These are phyloP conservation scores for Eospalax fontanierii DNA, from an alignment of 2,797 vertebrate genomes.

Conservation along the genomic window DNA sequence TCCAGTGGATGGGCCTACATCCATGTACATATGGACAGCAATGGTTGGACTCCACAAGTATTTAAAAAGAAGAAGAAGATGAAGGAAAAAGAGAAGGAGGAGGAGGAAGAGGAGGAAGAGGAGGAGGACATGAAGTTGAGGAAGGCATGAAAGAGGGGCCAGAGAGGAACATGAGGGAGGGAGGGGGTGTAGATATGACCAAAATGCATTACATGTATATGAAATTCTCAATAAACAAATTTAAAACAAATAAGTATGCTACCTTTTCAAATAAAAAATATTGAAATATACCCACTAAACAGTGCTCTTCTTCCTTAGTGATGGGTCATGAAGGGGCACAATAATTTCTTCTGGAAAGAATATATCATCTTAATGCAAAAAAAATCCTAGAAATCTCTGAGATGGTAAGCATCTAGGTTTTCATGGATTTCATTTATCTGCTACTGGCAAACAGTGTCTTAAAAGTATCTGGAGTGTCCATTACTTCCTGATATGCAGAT, in stretches of 20 bases:
- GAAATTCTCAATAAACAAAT: neutral
- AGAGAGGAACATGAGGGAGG: neutral
- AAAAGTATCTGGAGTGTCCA: neutral
- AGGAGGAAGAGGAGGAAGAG: neutral
- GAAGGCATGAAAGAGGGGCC: neutral
- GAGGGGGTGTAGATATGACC: neutral
- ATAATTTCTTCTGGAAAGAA: neutral
- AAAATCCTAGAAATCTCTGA: slow-evolving; percentile 3
- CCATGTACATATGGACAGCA: neutral
- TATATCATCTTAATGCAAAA: neutral
- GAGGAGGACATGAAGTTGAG: neutral
- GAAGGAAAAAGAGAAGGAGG: accelerated
- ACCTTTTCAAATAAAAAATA: neutral
- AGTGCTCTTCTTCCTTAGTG: neutral
- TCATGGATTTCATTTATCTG: neutral
- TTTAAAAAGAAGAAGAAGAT: neutral
- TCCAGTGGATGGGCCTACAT: neutral
- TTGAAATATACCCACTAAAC: neutral
- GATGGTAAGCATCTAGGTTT: neutral
- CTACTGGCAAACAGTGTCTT: neutral
- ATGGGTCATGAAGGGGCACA: neutral
- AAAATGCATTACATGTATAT: neutral
- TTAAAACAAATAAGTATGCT: neutral
- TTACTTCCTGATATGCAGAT: neutral
- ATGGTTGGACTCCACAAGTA: neutral